Conservation (phyloP, 2,113 vertebrate genomes). For the Chitala chitala region DNA sequence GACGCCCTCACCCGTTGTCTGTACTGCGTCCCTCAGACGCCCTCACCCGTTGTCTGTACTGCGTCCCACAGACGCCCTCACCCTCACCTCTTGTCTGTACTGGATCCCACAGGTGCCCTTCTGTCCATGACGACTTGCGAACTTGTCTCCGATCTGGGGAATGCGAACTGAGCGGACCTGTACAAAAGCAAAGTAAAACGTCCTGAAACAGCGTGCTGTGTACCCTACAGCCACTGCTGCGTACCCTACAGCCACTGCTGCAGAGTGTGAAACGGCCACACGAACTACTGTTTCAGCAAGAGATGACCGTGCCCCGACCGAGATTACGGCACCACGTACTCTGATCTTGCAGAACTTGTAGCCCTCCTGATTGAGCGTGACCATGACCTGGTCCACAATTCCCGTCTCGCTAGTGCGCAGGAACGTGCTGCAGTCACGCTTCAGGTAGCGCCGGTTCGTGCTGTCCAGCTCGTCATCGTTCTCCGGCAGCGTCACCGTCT, state of each 20-base stretch:
- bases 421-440: conserved; percentile 95
- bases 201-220: not conserved
- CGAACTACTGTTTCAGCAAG: no score
- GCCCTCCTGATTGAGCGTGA: conserved; percentile 96
- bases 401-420: conserved; percentile 93
- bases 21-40: no score
- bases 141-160: conserved; percentile 97
- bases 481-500: conserved; percentile 91
- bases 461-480: conserved; percentile 93
- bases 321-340: conserved; percentile 69
- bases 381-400: conserved; percentile 99
- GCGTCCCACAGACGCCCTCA: not conserved
- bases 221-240: no score
- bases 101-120: conserved; percentile 98
- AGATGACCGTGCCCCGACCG: no score
- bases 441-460: conserved; percentile 87
- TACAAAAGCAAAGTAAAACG: not conserved
- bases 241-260: no score
- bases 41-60: no score
- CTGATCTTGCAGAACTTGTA: conserved; percentile 99
- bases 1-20: no score
- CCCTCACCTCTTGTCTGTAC: conserved; percentile 89
- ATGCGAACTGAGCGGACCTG: conserved; percentile 96
- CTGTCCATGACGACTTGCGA: conserved; percentile 95
- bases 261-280: no score